Conservation (phyloP, 2,888 invertebrate species). For the Cerastis rubricosa region DNA sequence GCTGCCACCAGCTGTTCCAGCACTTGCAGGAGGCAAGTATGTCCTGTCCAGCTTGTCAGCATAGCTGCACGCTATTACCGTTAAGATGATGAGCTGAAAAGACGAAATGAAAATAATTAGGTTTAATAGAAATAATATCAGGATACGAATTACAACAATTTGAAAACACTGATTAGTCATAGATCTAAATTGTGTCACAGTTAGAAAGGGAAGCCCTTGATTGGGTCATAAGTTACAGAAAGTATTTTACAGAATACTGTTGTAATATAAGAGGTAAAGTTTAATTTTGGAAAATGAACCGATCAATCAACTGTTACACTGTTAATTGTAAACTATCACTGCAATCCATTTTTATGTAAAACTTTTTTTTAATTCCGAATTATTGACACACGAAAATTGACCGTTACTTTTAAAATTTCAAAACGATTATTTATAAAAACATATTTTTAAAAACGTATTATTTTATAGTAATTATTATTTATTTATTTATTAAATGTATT, state of each 20-base stretch:
- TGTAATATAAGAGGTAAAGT: background rate
- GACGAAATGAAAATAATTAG: slow-evolving; percentile 44
- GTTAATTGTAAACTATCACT: slow-evolving; percentile 55
- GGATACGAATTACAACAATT: slow-evolving; percentile 21
- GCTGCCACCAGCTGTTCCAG: slow-evolving; percentile 85
- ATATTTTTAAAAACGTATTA: background rate
- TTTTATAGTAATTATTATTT: slow-evolving; percentile 12
- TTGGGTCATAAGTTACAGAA: too few relatives aligned
- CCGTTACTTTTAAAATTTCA: slow-evolving; percentile 19
- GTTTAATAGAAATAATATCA: slow-evolving; percentile 19
- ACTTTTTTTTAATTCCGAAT: slow-evolving; percentile 13
- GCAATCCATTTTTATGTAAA: slow-evolving; percentile 61
- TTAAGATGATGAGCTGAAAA: slow-evolving; percentile 84
- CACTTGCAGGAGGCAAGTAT: slow-evolving; percentile 85
- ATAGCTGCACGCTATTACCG: slow-evolving; percentile 84
- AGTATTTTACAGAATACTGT: slow-evolving; percentile 18
- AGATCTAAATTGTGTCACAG: slow-evolving; percentile 45
- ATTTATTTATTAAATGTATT: slow-evolving; percentile 58
- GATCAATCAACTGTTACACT: slow-evolving; percentile 21
- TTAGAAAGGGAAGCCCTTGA: slow-evolving; percentile 59
- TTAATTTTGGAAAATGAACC: slow-evolving; percentile 6
- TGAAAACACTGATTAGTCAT: slow-evolving; percentile 44
- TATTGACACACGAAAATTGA: slow-evolving; percentile 2
- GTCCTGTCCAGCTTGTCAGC: slow-evolving; percentile 86
- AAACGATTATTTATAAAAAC: background rate